A percentile compares a stretch with the other conserved stretches of the same genome.
phyloP scores from a whole-genome alignment of 1,140 invertebrate genomes.

The Pentalonia nigronervosa region DNA sequence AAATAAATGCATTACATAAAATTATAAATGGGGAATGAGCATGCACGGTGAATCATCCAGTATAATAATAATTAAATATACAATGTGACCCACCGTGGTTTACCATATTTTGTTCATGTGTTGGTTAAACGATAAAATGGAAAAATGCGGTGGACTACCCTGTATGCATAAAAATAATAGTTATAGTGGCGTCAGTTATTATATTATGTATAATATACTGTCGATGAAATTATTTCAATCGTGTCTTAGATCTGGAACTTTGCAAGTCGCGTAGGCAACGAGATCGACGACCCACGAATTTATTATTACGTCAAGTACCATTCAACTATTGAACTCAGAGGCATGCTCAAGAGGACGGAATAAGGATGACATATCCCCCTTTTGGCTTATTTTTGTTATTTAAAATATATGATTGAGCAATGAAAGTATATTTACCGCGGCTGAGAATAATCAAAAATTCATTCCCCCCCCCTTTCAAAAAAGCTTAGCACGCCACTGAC shows the following conservation, averaged over 20 bases:
- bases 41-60: not conserved
- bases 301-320: not conserved
- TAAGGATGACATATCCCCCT: too few relatives aligned
- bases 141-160: not conserved
- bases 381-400: too few relatives aligned
- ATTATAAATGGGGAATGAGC: not conserved
- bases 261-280: not conserved
- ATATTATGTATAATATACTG: not conserved
- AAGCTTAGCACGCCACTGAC: too few relatives aligned
- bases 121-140: not conserved
- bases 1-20: not conserved
- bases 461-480: too few relatives aligned
- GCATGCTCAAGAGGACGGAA: too few relatives aligned
- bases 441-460: too few relatives aligned
- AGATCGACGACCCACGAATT: not conserved
- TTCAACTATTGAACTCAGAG: too few relatives aligned
- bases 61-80: not conserved
- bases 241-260: not conserved
- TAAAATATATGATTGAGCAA: too few relatives aligned
- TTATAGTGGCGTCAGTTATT: not conserved
- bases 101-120: too few relatives aligned
- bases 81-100: not conserved
- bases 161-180: not conserved
- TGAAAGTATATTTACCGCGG: too few relatives aligned
- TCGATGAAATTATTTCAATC: not conserved